Conservation (phyloP, 2,888 invertebrate species). For the Pseudeuparius sepicola region DNA sequence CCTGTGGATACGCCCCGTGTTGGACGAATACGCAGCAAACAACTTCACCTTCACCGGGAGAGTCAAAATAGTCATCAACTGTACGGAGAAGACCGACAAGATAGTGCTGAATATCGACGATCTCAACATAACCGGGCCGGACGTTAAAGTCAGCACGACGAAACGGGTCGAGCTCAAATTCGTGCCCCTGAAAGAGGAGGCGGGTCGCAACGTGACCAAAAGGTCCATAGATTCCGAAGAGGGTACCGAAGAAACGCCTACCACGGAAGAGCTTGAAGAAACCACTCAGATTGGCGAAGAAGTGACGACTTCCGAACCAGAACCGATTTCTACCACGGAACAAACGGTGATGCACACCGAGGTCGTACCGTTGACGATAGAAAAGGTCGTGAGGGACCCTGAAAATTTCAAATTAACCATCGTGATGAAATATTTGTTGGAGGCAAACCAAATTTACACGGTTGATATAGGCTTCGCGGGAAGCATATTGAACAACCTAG, state of each 20-base stretch:
- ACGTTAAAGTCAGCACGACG: conserved; percentile 27
- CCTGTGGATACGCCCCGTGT: conserved; percentile 32
- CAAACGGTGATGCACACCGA: conserved; percentile 19
- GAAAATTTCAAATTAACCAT: conserved; percentile 37
- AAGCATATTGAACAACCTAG: conserved; percentile 47
- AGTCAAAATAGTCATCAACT: conserved; percentile 32
- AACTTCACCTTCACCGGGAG: conserved; percentile 35
- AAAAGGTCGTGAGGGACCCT: conserved; percentile 33
- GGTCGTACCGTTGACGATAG: conserved; percentile 23
- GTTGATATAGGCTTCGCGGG: conserved; percentile 47
- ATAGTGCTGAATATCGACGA: conserved; percentile 34
- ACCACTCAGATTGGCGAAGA: conserved; percentile 9
- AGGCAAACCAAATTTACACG: conserved; percentile 44
- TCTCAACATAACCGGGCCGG: conserved; percentile 28
- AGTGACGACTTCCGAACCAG: conserved; percentile 11
- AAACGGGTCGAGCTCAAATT: conserved; percentile 16
- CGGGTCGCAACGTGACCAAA: conserved; percentile 15
- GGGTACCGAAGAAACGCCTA: conserved; percentile 9
- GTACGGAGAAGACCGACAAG: conserved; percentile 30
- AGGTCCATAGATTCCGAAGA: conserved; percentile 13
- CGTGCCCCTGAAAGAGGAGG: conserved; percentile 6
- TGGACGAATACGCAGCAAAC: conserved; percentile 29
- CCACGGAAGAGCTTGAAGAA: conserved; percentile 8
- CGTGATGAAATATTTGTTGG: conserved; percentile 37
- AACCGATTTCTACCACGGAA: conserved; percentile 13